Base-by-base conservation (phyloP, 2,113 vertebrate species). In the Ameiurus melas region DNA sequence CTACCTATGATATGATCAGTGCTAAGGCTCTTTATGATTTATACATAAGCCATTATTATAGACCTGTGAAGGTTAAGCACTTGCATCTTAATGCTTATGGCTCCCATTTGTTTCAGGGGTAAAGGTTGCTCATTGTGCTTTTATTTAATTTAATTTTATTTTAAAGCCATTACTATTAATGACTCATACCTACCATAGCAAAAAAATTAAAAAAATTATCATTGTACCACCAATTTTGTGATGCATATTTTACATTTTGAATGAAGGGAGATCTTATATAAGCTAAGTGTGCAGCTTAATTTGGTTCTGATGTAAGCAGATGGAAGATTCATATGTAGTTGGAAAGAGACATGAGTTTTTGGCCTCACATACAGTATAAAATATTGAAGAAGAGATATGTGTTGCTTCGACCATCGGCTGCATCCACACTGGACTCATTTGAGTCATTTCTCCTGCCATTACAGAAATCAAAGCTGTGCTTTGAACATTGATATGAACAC, bases 401-500 rank as follows among this genome's bases (percentile, higher is more conserved):
- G 36, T 55, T 58, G 73, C 71, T 25, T 81, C 19, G 22, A 85
- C 60, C 82, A 30, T 78, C 79, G 84, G 81, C 36, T 9, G 47
- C 39, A 66, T 64, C 43, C 39, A 53, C 36, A 70, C 27, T 47
- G 51, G 58, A 12, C 86, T 71, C 17, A 43, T 85, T 80, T 87
- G 55, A 30, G 33, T 62, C 47, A 78, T 86, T 86, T 90, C n/a
- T 71, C 33, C 36, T 78, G 70, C 55, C 78, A 88, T 85, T 58
- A 90, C 36, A 84, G 73, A 86, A 86, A 86, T 86, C 70, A 88
- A 87, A 80, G 85, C 87, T 20, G 20, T 78, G 75, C 43, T 36
- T 43, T 36, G 33, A 90, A 86, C 58, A 71, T 84, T 87, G 85
- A 71, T 84, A 84, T 81, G 86, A 87, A 73, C 39, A 43, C 80